Evolutionary conservation across 2,888 invertebrate genomes (phyloP).

Genomic region (Epirrita christyi): DNA sequence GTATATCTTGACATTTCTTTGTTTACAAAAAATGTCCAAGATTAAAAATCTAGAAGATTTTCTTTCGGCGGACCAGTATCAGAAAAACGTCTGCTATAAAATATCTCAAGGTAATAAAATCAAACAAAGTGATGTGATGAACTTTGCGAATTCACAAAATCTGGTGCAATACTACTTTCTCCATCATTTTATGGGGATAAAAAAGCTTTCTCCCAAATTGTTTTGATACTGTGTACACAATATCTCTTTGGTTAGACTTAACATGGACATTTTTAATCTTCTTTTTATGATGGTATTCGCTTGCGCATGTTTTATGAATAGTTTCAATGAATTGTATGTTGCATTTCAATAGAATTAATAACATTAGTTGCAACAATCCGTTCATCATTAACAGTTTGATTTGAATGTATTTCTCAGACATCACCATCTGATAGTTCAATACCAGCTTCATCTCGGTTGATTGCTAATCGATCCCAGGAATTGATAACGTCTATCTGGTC

Average conservation of each 20-base stretch:
- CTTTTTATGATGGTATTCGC: too few species aligned
- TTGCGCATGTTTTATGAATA: not conserved
- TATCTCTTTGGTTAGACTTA: too few species aligned
- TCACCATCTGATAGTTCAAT: conserved; percentile 32
- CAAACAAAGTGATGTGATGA: not conserved
- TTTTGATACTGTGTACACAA: not conserved
- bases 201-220: conserved; percentile 11
- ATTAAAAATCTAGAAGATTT: too few species aligned
- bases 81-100: not conserved
- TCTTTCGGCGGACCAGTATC: too few species aligned
- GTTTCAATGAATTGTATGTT: not conserved
- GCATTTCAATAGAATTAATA: not conserved
- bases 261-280: too few species aligned
- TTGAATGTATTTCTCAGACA: conserved; percentile 22
- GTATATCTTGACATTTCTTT: too few species aligned
- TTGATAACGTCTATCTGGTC: conserved; percentile 33
- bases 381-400: conserved; percentile 5
- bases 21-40: too few species aligned
- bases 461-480: conserved; percentile 31
- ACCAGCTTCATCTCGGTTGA: conserved; percentile 36
- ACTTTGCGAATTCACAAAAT: conserved; percentile 4
- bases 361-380: not conserved
- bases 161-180: conserved; percentile 7
- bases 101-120: not conserved
- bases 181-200: conserved; percentile 1